Evolutionary conservation across 2,888 invertebrate species (phyloP), one percentile per base, ranked within the genome.

Genomic region (Drosophila kambysellisi): DNA sequence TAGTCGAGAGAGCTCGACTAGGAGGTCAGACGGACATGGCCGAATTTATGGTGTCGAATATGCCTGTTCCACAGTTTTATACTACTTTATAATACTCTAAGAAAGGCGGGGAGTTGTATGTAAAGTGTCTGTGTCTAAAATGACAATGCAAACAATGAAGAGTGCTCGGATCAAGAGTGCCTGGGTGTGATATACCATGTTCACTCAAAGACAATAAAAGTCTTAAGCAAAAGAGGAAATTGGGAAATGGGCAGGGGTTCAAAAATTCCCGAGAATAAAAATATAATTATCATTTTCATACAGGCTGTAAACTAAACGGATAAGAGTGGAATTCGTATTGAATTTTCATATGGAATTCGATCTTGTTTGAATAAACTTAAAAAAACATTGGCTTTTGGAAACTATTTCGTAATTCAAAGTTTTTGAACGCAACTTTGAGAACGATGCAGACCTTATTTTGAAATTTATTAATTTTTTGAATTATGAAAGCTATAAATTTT

Each of bases 101-200:
- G 20, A 12, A 2, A 41, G 41, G 69, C 43, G 53, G 75, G 43
- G 37, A 61, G 54, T 46, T 68, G 65, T 17, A 48, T 50, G 43
- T 25, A 43, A 52, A 37, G 33, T 59, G 58, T 48, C 53, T 56
- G 46, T 6, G 11, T 53, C 35, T 48, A 58, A 67, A 67, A 76
- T 79, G 81, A 82, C 74, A 70, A 60, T 63, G 68, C 68, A 77
- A 63, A 52, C 53, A 68, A 43, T 30, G 50, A 20, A 46, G 12
- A 46, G 25, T 25, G 25, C 29, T 57, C 53, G 58, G 66, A 30
- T 30, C 84, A 76, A 76, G 79, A 81, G 70, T 65, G 82, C 43
- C 64, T 72, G 70, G 50, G 3, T 48, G 25, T 79, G 53, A 81
- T 67, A 79, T 46, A 4, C 46, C 25, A 25, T 12, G 9, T 9